Conservation (phyloP, 2,797 vertebrate genomes). For the Propithecus deckenii region DNA sequence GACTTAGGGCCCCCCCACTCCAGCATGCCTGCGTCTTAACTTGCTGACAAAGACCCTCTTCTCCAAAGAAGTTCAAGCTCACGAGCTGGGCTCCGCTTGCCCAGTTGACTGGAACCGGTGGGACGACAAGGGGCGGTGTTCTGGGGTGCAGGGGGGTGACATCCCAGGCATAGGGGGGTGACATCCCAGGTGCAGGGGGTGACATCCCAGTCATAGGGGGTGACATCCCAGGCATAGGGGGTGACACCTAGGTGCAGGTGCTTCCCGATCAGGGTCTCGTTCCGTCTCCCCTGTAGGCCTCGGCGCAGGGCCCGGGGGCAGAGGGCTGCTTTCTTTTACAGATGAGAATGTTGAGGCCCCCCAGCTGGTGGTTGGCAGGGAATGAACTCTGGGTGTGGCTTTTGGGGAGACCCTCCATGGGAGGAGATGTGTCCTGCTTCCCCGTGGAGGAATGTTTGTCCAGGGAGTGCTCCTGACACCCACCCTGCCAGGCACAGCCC, state of each 20-base stretch:
- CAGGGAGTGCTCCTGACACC: accelerated
- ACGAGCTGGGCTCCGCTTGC: accelerated
- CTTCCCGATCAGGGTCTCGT: accelerated
- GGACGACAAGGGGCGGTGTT: neutral
- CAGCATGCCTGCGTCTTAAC: neutral
- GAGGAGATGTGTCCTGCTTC: neutral
- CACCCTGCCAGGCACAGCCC: neutral
- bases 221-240: too few species aligned
- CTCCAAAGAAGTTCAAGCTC: neutral
- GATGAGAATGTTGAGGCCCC: accelerated
- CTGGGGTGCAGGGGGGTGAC: neutral
- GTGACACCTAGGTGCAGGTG: neutral
- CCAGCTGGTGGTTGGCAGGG: neutral
- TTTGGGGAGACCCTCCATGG: neutral
- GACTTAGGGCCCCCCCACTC: neutral
- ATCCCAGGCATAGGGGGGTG: too few species aligned
- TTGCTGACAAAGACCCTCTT: neutral
- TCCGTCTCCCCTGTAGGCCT: neutral
- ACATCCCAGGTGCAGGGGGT: neutral
- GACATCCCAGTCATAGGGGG: too few species aligned
- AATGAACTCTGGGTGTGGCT: neutral
- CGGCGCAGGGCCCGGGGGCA: accelerated
- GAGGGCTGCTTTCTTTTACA: neutral
- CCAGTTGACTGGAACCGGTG: neutral
- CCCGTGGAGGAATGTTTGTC: neutral